Percentiles rank a stretch among this genome's conserved stretches.
Evolutionary conservation across 1,140 invertebrate species (phyloP).

Genomic region (Thrips palmi): DNA sequence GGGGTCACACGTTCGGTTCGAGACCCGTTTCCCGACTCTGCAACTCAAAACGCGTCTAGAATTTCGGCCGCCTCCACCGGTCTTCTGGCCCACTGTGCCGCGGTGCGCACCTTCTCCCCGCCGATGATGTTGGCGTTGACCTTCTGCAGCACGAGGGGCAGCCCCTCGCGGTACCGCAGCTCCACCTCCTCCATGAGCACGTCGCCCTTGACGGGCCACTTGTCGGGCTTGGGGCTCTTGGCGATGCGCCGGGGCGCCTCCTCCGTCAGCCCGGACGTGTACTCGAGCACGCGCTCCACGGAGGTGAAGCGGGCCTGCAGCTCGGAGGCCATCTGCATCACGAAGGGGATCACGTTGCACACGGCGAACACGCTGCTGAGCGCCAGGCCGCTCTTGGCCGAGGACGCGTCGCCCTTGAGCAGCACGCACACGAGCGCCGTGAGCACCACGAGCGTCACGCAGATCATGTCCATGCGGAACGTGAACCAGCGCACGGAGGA

Average conservation of each 20-base stretch:
- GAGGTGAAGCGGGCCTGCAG: conserved; percentile 73
- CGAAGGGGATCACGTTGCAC: conserved; percentile 8
- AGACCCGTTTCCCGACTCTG: no score
- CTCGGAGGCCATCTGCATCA: no score
- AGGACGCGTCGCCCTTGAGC: conserved; percentile 22
- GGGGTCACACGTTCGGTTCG: no score
- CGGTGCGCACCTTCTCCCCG: conserved; percentile 30
- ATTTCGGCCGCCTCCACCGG: no score
- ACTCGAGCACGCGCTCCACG: conserved; percentile 65
- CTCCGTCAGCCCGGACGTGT: no score
- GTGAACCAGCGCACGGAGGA: no score
- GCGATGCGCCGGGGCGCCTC: no score
- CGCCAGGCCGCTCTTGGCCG: conserved; percentile 31
- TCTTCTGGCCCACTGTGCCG: no score
- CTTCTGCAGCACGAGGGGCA: conserved; percentile 24
- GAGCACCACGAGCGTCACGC: conserved; percentile 20
- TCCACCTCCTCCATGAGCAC: conserved; percentile 43
- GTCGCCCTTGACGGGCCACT: conserved; percentile 51
- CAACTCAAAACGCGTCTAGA: no score
- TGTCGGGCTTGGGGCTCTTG: no score
- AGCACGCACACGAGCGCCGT: conserved; percentile 29
- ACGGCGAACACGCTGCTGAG: conserved; percentile 29
- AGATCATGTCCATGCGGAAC: conserved; percentile 27
- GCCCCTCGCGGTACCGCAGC: conserved; percentile 24
- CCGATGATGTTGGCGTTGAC: conserved; percentile 25